These are phyloP conservation scores for Squalus acanthias DNA, from an alignment of 2,797 vertebrate genomes.

Conservation along the genomic window DNA sequence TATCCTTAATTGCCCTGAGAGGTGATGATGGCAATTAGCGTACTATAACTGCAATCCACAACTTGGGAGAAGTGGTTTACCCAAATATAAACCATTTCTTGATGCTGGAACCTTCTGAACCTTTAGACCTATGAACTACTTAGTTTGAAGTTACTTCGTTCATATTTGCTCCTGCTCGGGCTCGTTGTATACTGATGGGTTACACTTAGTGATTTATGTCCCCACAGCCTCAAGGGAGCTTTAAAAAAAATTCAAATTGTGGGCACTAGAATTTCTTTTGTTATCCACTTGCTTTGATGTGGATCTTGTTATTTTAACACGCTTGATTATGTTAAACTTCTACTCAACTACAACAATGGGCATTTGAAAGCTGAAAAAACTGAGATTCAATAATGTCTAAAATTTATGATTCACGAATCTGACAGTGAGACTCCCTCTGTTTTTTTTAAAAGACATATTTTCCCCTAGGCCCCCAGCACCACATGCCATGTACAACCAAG, in stretches of 20 bases:
- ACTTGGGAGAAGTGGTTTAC: background rate
- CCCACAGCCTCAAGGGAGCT: background rate
- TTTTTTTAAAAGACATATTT: background rate
- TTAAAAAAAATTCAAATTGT: background rate
- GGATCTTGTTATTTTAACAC: background rate
- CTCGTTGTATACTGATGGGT: background rate
- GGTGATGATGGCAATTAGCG: background rate
- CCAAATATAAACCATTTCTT: background rate
- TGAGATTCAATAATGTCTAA: background rate
- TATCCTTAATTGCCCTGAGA: background rate
- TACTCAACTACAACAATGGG: background rate
- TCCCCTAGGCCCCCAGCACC: background rate
- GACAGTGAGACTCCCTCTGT: background rate
- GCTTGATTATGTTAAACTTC: background rate
- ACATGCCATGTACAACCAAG: background rate
- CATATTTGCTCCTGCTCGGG: background rate
- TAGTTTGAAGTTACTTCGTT: background rate
- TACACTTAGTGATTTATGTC: background rate
- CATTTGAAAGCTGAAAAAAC: slow-evolving; percentile 2
- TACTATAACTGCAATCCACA: background rate
- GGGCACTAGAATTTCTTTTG: background rate
- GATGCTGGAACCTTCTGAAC: background rate
- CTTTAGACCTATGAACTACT: background rate
- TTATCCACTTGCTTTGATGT: background rate
- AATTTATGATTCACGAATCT: background rate